Base-by-base conservation (phyloP, 2,888 invertebrate species). In the Euclidia mi region DNA sequence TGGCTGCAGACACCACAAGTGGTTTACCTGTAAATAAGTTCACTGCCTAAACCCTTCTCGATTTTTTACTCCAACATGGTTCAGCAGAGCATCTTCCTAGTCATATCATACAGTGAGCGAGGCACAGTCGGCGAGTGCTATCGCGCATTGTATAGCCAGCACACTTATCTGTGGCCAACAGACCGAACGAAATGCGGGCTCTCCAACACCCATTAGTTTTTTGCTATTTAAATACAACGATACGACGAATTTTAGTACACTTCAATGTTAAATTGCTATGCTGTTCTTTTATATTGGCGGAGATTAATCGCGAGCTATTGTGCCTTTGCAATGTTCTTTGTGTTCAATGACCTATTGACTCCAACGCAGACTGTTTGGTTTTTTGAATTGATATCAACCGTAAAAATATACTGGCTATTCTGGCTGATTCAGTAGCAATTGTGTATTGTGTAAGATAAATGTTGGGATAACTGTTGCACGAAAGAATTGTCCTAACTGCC, bases 101-200 rank as follows among this genome's bases (percentile, higher is more conserved):
- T 3, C 53, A 43, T 64, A 66, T 10, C 56, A 2, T 28, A 41
- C 12, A 59, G 52, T 56, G 59, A 52, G 53, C 56, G 56, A 64
- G 53, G 46, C 50, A 69, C 49, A 61, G 56, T 47, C 59, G 48
- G 67, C 46, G 61, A 74, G 52, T 59, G 44, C 71, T 74, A 76
- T 77, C 64, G 71, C 45, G 50, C 53, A 50, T 71, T 75, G 71
- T 76, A 65, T 46, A 49, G 68, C 78, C 77, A 70, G 67, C 60
- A 80, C 79, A 81, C 81, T 81, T 84, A 84, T 85, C 82, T 80
- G 52, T 47, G 56, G 37, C 71, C 78, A 84, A 61, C 76, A 76
- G 78, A 83, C 78, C 82, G 83, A 75, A 61, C 53, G 49, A 71
- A 77, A 88, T 89, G 89, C 89, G 89, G 89, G 89, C 82, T 65